These are phyloP conservation scores for Crenichthys baileyi DNA, from an alignment of 2,797 vertebrate genomes.

Conservation along the genomic window DNA sequence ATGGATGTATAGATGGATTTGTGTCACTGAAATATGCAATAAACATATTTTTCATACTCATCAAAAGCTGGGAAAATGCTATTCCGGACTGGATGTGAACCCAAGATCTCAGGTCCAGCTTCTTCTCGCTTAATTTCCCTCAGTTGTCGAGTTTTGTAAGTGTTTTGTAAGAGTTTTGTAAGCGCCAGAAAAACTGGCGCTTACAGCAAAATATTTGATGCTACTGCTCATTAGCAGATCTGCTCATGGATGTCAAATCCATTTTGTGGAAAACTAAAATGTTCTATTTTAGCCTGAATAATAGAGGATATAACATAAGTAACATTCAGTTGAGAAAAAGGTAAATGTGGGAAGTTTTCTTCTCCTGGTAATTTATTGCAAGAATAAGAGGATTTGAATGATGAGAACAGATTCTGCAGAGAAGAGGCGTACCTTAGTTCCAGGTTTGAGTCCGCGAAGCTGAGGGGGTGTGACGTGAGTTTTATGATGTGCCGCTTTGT, in stretches of 20 bases:
- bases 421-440: slow-evolving; percentile 88
- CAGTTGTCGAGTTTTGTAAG: too few relatives aligned
- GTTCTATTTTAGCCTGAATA: too few relatives aligned
- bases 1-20: too few relatives aligned
- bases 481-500: slow-evolving; percentile 86
- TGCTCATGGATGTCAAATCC: not conserved
- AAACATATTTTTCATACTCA: not conserved
- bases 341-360: not conserved
- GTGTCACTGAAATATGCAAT: not conserved
- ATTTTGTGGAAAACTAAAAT: not conserved
- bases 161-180: too few relatives aligned
- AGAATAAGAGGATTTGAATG: not conserved
- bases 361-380: not conserved
- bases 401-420: not conserved
- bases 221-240: not conserved
- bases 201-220: too few relatives aligned
- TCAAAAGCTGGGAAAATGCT: not conserved
- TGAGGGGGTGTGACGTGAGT: slow-evolving; percentile 90
- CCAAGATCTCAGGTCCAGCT: not conserved
- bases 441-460: slow-evolving; percentile 88
- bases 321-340: not conserved
- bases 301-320: too few relatives aligned
- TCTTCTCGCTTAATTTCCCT: too few relatives aligned
- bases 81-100: too few relatives aligned
- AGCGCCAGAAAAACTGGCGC: too few relatives aligned